Conservation (phyloP, 1,140 invertebrate genomes). For the Drosophila miranda region DNA sequence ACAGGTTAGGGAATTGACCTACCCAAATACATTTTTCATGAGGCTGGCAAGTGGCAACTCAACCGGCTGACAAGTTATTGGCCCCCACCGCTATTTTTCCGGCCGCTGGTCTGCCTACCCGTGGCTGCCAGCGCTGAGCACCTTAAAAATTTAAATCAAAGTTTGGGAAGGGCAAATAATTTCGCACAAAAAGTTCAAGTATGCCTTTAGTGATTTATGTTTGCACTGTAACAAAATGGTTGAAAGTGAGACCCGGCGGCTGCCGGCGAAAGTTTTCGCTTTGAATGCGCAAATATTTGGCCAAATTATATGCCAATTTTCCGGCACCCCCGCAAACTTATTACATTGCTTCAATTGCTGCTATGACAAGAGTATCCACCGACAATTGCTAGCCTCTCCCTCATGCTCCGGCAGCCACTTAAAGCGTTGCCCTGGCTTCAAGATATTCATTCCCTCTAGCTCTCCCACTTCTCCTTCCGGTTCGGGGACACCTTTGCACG, state of each 20-base stretch:
- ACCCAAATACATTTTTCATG: conserved; percentile 66
- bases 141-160: conserved; percentile 39
- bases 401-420: conserved; percentile 1
- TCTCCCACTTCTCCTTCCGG: background rate
- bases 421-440: conserved; percentile 2
- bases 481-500: conserved; percentile 3
- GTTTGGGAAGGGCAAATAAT: conserved; percentile 32
- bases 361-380: conserved; percentile 23
- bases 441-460: background rate
- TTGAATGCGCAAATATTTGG: conserved; percentile 27
- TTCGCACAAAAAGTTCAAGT: conserved; percentile 12
- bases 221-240: conserved; percentile 11
- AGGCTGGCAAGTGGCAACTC: conserved; percentile 29
- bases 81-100: background rate
- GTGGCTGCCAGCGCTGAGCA: background rate
- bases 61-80: conserved; percentile 36
- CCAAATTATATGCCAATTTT: conserved; percentile 20
- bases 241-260: background rate
- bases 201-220: conserved; percentile 26
- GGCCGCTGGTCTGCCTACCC: background rate
- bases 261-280: conserved; percentile 6
- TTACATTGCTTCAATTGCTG: conserved; percentile 10
- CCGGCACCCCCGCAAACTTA: conserved; percentile 6
- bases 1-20: conserved; percentile 60
- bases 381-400: conserved; percentile 19